Evolutionary conservation across 2,888 invertebrate species (phyloP), one percentile per base, ranked within the genome.

Genomic region (Drosophila rellima): DNA sequence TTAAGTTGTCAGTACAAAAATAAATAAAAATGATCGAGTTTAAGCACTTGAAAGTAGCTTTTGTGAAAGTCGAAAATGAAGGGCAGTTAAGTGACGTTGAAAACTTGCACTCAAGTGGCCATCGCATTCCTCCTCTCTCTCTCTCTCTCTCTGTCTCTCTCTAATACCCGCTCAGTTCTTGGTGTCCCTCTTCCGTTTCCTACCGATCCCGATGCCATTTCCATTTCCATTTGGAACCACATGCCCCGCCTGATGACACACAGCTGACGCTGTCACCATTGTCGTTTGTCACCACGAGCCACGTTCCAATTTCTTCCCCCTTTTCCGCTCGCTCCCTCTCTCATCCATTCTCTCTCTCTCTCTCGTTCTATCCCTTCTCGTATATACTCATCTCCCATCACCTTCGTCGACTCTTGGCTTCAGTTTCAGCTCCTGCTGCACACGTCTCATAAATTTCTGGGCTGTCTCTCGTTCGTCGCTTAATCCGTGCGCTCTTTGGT

Each of bases 401-500:
- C 35, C 33, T 64, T 40, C 20, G 11, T 40, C 51, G 20, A 55
- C 47, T 48, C 40, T 17, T 17, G 15, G 50, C 57, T 59, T n/a
- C 54, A 17, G 60, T 56, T 17, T 51, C 63, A 47, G 44, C 62
- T 65, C 52, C 64, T 57, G 52, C 66, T 65, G 70, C 74, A 71
- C 85, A 83, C 78, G 80, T 78, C 83, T 80, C 83, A 85, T 85
- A 84, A 84, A 85, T 84, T 84, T 81, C 70, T 73, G 48, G 51
- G 67, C 78, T 81, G 81, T 83, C 83, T 74, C 66, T 69, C 57
- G 67, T 74, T 80, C 74, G 72, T 77, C 66, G 78, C 67, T 79
- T 83, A 85, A 83, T 82, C 83, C 83, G 65, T 75, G 82, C 67
- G 55, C 82, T 69, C 67, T 68, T 68, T 74, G 61, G 44, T 65